Evolutionary conservation across 2,888 invertebrate species (phyloP), one percentile per base, ranked within the genome.

Genomic region (Morinoia aosen): DNA sequence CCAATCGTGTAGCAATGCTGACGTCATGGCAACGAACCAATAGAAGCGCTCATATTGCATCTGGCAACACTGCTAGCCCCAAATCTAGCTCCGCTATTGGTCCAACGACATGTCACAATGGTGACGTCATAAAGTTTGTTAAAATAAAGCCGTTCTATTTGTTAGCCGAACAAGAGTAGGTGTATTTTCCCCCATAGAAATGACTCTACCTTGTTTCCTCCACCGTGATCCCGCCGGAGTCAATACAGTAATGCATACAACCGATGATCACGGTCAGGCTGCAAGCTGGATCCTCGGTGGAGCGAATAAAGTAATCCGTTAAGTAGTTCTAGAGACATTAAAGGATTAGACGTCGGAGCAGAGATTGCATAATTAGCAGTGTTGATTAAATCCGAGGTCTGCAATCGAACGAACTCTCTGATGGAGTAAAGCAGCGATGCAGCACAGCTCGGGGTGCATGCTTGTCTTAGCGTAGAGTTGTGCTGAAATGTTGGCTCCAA

Each of bases 251-350:
- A 76, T 76, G 33, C 76, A 33, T 10, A 3, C 76, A 76, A 33
- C 33, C 76, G 19, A 33, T 48, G 48, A 33, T 10, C 76, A 76
- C 33, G 76, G 25, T 33, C 33, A 16, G 19, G 33, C 25, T 25
- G 76, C 76, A 10, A 76, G 25, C 76, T 76, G 76, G 76, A 76
- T 76, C 76, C 76, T 76, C 25, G 76, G 76, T 25, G 33, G 76
- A 76, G 76, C 76, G 10, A 76, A 76, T 76, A 76, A 76, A 76
- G 76, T 76, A 76, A 76, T 76, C 76, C 76, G 33, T 19, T 76
- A 76, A 76, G 76, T 33, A 76, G 76, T 76, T 76, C 76, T 76
- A 76, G 76, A 76, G 25, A 76, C 90, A 90, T 90, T 90, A 90
- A 40, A 48, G 48, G 90, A 90, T 90, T 90, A 90, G 90, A 39